These are phyloP conservation scores for Clupea harengus DNA, from an alignment of 2,113 vertebrate genomes.

Conservation along the genomic window DNA sequence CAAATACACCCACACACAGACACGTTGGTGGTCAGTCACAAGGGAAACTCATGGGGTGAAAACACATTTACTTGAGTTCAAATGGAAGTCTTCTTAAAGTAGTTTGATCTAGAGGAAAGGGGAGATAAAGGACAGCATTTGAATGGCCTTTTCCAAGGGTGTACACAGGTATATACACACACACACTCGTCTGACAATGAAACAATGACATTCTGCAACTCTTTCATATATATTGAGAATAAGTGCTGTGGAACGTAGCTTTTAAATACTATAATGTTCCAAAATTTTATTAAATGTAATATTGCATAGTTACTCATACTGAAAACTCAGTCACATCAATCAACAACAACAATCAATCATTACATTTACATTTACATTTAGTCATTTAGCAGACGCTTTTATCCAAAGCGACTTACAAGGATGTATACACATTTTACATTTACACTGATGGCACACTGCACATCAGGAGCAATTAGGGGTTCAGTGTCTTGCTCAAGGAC, in stretches of 20 bases:
- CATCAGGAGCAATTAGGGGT: too few relatives aligned
- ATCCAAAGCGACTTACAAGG: too few relatives aligned
- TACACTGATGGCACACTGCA: too few relatives aligned
- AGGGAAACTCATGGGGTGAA: background rate
- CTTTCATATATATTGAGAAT: background rate
- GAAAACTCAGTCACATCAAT: background rate
- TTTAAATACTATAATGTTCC: background rate
- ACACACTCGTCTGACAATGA: background rate
- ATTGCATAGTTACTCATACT: background rate
- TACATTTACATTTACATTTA: too few relatives aligned
- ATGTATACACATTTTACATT: too few relatives aligned
- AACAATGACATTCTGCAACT: background rate
- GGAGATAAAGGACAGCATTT: background rate
- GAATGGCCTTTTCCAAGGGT: background rate
- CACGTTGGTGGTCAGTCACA: background rate
- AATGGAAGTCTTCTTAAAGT: background rate
- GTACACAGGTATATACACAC: background rate
- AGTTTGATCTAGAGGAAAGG: background rate
- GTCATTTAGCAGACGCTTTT: too few relatives aligned
- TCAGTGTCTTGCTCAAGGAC: too few relatives aligned
- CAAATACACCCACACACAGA: background rate
- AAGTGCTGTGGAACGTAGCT: background rate
- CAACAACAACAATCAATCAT: too few relatives aligned
- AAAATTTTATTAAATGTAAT: background rate
- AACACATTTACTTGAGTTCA: background rate